Evolutionary conservation across 1,140 invertebrate genomes (phyloP), one percentile per base, ranked within the genome.

Genomic region (Caerostris extrusa): DNA sequence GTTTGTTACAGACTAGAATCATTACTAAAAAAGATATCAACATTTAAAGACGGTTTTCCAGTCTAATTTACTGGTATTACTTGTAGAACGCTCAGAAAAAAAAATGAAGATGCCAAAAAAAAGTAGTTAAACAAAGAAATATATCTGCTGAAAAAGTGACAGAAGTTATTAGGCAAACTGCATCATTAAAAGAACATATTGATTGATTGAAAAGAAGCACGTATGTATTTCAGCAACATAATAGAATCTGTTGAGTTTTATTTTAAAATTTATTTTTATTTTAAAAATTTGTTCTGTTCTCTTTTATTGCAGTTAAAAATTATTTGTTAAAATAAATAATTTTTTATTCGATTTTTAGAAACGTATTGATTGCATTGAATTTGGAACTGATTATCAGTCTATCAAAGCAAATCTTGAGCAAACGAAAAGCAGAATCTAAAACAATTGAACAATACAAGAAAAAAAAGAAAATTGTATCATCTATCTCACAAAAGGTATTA

Each of bases 401-500:
- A 98, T 99, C 14, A 98, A 99, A 96, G 97, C 97, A 94, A 98
- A 99, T 95, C 96, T 98, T 60, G 98, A 99, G 95, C 97, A 97
- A 95, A 98, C 99, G 95, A 98, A 98, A n/a, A 95, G 96, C 98
- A 87, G 98, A 99, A 95, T 98, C 99, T 95, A 98, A 98, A 96
- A 97, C 97, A 95, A 98, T 99, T 95, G 98, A 99, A 95, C 98
- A 99, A 96, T 99, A 99, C 97, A 98, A n/a, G n/a, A n/a, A n/a
- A n/a, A n/a, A 99, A 95, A 97, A 97, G 12, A 98, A 98, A 96
- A 97, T 99, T 61, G 97, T 97, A 12, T 90, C 64, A n/a, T 5
- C 17, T 6, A 7, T 97, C 60, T 95, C 96, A 64, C 96, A 97
- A 91, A 97, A 97, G 96, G 93, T 94, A 88, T 3, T 64, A 8